phyloP scores from a whole-genome alignment of 2,888 invertebrate genomes.

The Didymodactylos carnosus region DNA sequence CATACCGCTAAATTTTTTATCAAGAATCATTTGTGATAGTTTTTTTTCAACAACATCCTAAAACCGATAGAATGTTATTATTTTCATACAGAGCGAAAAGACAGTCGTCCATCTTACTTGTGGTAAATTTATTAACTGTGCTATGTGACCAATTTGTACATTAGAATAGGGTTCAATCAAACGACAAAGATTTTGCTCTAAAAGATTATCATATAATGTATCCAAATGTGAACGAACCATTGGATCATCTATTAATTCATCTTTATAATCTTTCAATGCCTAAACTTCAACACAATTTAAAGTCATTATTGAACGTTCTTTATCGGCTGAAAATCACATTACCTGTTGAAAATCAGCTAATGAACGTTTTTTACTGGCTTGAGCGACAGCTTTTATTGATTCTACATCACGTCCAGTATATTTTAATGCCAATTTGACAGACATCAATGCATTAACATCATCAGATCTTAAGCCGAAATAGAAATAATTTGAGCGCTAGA shows the following conservation, averaged over 20 bases:
- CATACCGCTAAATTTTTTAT: constrained; percentile 74
- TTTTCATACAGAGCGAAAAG: constrained; percentile 98
- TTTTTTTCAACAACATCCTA: constrained; percentile 84
- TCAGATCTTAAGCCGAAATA: constrained; percentile 48
- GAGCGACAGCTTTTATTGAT: constrained; percentile 89
- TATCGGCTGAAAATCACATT: constrained; percentile 46
- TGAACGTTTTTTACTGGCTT: constrained; percentile 83
- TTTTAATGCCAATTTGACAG: constrained; percentile 85
- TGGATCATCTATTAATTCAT: constrained; percentile 76
- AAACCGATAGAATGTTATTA: constrained; percentile 22
- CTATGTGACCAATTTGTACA: constrained; percentile 74
- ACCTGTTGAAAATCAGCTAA: constrained; percentile 73
- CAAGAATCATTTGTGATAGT: constrained; percentile 96
- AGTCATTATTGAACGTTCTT: constrained; percentile 99
- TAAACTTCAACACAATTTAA: constrained; percentile 25
- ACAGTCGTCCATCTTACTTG: constrained; percentile 56
- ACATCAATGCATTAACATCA: constrained; percentile 78
- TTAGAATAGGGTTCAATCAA: constrained; percentile 95
- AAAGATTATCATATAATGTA: constrained; percentile 86
- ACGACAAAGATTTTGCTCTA: constrained; percentile 93
- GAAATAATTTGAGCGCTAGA: not conserved
- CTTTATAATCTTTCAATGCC: constrained; percentile 61
- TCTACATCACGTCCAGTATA: constrained; percentile 85
- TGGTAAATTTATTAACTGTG: constrained; percentile 55
- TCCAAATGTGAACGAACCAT: constrained; percentile 90